Base-by-base conservation (phyloP, 2,888 invertebrate species). In the Dryococelus australis region DNA sequence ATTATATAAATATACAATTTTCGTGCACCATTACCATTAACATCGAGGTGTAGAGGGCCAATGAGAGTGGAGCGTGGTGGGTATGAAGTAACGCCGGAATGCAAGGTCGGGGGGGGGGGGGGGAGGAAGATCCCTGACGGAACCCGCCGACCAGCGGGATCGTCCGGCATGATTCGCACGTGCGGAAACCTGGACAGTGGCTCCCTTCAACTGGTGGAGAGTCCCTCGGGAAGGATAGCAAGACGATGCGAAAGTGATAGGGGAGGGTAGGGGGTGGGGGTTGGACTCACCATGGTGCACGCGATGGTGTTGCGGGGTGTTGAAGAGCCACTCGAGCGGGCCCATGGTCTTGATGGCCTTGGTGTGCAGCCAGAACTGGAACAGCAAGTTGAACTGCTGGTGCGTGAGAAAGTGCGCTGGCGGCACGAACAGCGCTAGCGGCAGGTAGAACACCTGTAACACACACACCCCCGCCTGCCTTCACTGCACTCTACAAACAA, bases 291-390 rank as follows among this genome's bases (percentile, higher is more conserved):
- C 97, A 91, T 97, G 97, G 92, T 97, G 97, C 0, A 97, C 96
- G 90, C 98, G 94, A 91, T 98, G 98, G 91, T 98, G 98, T 89
- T 97, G 97, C 0, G 98, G 98, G 0, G 98, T 97, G 90, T 98
- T 98, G 88, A 98, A 94, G 88, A 98, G 93, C 91, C 95, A 96
- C 91, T 98, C 98, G 86, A 98, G 92, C 0, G 97, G 97, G 0
- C 98, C 98, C 6, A 98, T 93, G 86, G 94, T 95, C 90, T 95
- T 94, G 90, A 98, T 95, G 0, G 97, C 94, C 91, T 97, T 96
- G 0, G 98, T 98, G 92, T 98, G 98, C 89, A 98, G 96, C 97
- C 98, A 98, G 92, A 98, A 97, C 94, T 98, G 98, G 93, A 97
- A 98, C 78, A 98, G 94, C 89, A 98, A 94, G 92, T 97, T 98